These are phyloP conservation scores for Mycogona germanica DNA, from an alignment of 2,888 invertebrate species.

Conservation along the genomic window DNA sequence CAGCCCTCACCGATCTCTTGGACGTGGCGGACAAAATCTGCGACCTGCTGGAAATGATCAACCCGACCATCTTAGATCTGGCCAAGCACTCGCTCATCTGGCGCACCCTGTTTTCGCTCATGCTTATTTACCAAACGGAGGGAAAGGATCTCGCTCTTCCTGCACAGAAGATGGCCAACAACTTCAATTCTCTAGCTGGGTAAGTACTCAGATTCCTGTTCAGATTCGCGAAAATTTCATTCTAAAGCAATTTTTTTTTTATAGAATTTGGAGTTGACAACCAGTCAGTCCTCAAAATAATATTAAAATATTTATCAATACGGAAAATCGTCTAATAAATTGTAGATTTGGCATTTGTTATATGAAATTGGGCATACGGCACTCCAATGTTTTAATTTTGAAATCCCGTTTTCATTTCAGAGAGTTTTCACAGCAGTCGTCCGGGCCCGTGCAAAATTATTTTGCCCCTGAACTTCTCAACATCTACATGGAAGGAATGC, in stretches of 20 bases:
- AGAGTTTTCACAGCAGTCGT: not conserved
- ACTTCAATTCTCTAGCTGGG: not conserved
- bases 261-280: not conserved
- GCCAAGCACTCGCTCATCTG: not conserved
- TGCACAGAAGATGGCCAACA: slow-evolving; percentile 9
- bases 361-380: too few species aligned
- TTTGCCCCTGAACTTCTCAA: not conserved
- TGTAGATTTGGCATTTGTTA: too few species aligned
- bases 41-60: slow-evolving; percentile 5
- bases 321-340: too few species aligned
- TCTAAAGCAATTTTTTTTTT: not conserved
- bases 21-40: slow-evolving; percentile 7
- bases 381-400: too few species aligned
- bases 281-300: too few species aligned
- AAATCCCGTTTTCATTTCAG: too few species aligned
- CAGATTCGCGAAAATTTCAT: not conserved
- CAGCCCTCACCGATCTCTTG: not conserved
- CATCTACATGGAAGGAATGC: slow-evolving; percentile 8
- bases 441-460: not conserved
- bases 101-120: slow-evolving; percentile 8
- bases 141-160: not conserved
- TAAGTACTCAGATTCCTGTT: not conserved
- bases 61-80: not conserved
- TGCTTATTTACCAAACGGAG: not conserved
- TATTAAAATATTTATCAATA: too few species aligned